phyloP scores from a whole-genome alignment of 2,888 invertebrate genomes.

The Oligia strigilis region DNA sequence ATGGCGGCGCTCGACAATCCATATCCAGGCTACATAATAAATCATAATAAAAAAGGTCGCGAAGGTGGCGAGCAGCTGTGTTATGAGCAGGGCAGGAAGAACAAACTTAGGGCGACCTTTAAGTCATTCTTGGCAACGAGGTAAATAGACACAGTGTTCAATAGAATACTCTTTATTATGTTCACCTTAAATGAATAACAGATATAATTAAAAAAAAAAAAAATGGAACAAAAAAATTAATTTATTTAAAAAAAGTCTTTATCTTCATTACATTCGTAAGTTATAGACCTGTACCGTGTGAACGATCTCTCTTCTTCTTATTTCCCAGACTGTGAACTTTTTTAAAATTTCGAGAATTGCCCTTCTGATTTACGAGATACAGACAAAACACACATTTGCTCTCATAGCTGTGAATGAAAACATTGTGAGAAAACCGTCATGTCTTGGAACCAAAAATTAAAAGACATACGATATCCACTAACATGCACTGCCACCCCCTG shows the following conservation, averaged over 20 bases:
- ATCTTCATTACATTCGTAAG: background rate
- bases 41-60: slow-evolving; percentile 64
- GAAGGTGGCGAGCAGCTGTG: slow-evolving; percentile 77
- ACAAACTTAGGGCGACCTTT: slow-evolving; percentile 71
- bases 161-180: background rate
- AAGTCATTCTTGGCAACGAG: slow-evolving; percentile 78
- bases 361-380: background rate
- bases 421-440: background rate
- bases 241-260: too few species aligned
- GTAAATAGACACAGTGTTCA: slow-evolving; percentile 65
- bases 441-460: background rate
- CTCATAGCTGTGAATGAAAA: background rate
- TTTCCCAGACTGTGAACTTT: too few species aligned
- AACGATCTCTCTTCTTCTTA: background rate
- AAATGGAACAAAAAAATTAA: too few species aligned
- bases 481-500: background rate
- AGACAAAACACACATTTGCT: too few species aligned
- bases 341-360: too few species aligned
- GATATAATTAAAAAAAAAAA: background rate
- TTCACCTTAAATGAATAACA: background rate
- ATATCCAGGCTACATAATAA: slow-evolving; percentile 76
- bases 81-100: slow-evolving; percentile 70
- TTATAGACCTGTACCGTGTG: background rate
- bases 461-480: background rate
- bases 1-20: slow-evolving; percentile 82